Evolutionary conservation across 1,140 invertebrate genomes (phyloP), one percentile per base, ranked within the genome.

Genomic region (Daktulosphaira vitifoliae): DNA sequence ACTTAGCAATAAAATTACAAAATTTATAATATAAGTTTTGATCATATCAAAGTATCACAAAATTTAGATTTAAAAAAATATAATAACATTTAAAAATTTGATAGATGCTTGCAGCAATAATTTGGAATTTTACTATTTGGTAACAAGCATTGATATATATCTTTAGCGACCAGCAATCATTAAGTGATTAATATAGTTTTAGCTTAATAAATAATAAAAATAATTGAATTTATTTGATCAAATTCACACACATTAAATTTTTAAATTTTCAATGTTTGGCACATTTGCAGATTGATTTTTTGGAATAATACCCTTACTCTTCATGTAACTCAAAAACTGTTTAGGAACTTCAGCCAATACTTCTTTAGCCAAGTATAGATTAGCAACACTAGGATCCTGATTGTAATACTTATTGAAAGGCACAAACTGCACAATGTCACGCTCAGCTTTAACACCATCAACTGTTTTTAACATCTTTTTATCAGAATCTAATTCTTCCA

Each of bases 241-340:
- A n/a, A n/a, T n/a, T n/a, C n/a, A n/a, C n/a, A n/a, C n/a, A 33
- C 9, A 62, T 46, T 62, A n/a, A 29, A 62, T 62, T 62, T 62
- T 62, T 29, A 62, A 46, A 62, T 62, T 22, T 9, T 33, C 42
- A 20, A 62, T 62, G 1, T 48, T 39, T 20, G 42, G 56, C 29
- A 39, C 29, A 15, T 33, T 23, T 13, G 42, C 26, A 46, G 23
- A 23, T 33, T 25, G 73, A 50, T 68, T 70, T 52, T 75, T 75
- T 8, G 81, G 81, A 66, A 74, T 73, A 39, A 82, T 75, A 11
- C 73, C 73, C 44, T 76, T 74, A 29, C 73, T 74, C 67, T 81
- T 82, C 82, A 84, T 84, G 71, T 77, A 84, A 1, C 77, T 75
- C 13, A 80, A 69, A 38, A 85, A 74, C 70, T 85, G 83, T 16